Evolutionary conservation across 1,140 invertebrate species (phyloP), one percentile per base, ranked within the genome.

Genomic region (Pogonognathellus flavescens): DNA sequence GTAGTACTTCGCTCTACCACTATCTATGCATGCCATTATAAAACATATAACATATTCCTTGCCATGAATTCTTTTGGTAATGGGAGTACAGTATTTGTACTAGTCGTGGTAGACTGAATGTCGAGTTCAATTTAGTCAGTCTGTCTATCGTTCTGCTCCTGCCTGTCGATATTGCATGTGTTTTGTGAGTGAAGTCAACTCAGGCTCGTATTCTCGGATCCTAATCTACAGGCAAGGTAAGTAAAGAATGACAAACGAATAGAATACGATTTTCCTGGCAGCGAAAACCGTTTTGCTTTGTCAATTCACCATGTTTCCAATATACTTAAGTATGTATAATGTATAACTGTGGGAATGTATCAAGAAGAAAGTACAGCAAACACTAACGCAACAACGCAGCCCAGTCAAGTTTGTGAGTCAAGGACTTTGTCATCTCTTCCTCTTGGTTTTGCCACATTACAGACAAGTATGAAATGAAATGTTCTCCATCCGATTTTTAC

Each of bases 391-490:
- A 1, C 22, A 66, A 1, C 14, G 31, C 25, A 76, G 70, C 70
- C 70, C 70, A 76, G 70, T 76, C 70, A 76, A 76, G 70, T 76
- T 76, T 76, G 41, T 14, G 16, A 76, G 70, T 76, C 70, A 76
- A 76, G 70, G 70, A 76, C 70, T 76, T 76, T 31, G 70, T 76
- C 70, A 50, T 76, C 70, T 76, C 70, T 76, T 70, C 9, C 41
- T 76, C 70, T 49, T n/a, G n/a, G n/a, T n/a, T n/a, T n/a, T n/a
- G 25, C 41, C 9, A 72, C 66, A n/a, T 72, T 31, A 18, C 60
- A n/a, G 22, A 60, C 59, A 60, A 60, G 22, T 25, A 66, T 18
- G 31, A 31, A 14, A 25, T 18, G n/a, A 76, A 18, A 76, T 76
- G 9, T 49, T 41, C 66, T 25, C 62, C 14, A 25, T 66, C 22